These are phyloP conservation scores for Oreortyx pictus DNA, from an alignment of 2,797 vertebrate genomes.

Conservation along the genomic window DNA sequence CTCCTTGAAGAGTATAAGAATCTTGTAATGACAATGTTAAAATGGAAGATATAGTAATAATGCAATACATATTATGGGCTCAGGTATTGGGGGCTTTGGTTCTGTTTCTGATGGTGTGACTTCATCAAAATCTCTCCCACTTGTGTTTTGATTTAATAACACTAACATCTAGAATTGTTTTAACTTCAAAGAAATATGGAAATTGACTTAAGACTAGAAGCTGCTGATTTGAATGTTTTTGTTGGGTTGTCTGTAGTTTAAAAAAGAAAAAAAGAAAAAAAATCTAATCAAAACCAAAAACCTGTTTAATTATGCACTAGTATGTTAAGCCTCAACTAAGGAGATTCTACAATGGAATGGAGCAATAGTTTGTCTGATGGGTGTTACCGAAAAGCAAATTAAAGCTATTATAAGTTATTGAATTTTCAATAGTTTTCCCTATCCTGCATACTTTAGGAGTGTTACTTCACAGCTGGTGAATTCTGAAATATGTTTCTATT, in stretches of 20 bases:
- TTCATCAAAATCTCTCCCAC: neutral
- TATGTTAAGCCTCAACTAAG: neutral
- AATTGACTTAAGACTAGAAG: neutral
- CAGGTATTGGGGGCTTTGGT: neutral
- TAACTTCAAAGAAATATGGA: neutral
- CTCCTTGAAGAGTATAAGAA: neutral
- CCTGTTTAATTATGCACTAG: neutral
- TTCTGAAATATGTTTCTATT: neutral
- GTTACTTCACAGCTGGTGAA: neutral
- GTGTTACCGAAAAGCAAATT: neutral
- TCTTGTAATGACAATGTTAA: neutral
- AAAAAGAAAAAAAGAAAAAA: neutral
- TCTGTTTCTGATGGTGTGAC: neutral
- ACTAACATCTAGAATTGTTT: neutral
- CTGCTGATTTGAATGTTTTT: neutral
- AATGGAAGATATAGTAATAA: neutral
- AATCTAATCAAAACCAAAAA: neutral
- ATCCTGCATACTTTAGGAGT: neutral
- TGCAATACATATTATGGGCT: neutral
- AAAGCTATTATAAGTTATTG: neutral
- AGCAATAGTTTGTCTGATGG: neutral
- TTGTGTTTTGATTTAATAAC: neutral
- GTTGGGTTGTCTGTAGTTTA: neutral
- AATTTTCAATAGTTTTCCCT: neutral
- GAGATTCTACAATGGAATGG: neutral